Evolutionary conservation across 2,888 invertebrate genomes (phyloP), one percentile per base, ranked within the genome.

Genomic region (Clostera curtula): DNA sequence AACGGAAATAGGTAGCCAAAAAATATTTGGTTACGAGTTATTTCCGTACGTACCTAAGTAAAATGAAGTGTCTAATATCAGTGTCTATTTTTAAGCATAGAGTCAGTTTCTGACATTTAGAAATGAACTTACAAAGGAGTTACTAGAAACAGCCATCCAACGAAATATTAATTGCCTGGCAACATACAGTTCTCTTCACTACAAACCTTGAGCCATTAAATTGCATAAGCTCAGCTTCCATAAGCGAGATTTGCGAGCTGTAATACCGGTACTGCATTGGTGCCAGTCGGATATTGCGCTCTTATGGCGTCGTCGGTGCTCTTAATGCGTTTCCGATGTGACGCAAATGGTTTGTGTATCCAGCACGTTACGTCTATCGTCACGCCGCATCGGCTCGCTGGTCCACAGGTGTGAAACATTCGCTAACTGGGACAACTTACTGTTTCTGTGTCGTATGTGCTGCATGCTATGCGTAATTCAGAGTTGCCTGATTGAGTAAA

Each of bases 321-420:
- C 61, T 66, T 72, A 75, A 77, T 77, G 71, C 59, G 71, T 77
- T 80, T 80, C 82, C 82, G 71, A 79, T 75, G 75, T 74, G 77
- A 66, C 67, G 70, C 66, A 75, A 77, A 75, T 75, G 71, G 64
- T 74, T 60, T 71, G 65, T 67, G 49, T 56, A 51, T 49, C 45
- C 27, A 42, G 48, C 46, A 41, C 37, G n/a, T n/a, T n/a, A 47
- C 44, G 14, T 35, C 27, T 41, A 28, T 36, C 34, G 34, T 37
- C 35, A 39, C 34, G 27, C 34, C 36, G 35, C 18, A 9, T 9
- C 9, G 22, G 8, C 34, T 29, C 34, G 36, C 27, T 35, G 25
- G 20, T 30, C 44, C 43, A 43, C 63, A 64, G 63, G 59, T 69
- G 64, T 44, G 35, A 49, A 55, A 47, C 39, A 54, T 36, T 29